phyloP scores from a whole-genome alignment of 2,888 invertebrate genomes.

The Coelinius sp. region DNA sequence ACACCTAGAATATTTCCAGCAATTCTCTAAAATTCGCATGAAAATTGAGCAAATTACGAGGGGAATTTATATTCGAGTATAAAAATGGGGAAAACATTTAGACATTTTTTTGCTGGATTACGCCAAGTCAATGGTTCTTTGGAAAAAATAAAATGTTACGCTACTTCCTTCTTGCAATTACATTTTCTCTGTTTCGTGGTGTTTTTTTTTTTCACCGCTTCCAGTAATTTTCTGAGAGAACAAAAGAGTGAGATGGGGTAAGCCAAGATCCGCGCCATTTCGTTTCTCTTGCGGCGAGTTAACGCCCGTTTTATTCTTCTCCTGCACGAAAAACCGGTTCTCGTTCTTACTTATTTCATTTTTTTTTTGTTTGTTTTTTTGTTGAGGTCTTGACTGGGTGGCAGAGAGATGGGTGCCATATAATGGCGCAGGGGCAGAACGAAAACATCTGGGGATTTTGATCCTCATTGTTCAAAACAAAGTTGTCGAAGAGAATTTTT shows the following conservation, averaged over 20 bases:
- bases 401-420: constrained; percentile 22
- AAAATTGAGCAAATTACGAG: constrained; percentile 28
- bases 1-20: background rate
- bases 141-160: background rate
- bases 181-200: constrained; percentile 23
- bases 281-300: constrained; percentile 38
- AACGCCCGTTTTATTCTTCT: constrained; percentile 42
- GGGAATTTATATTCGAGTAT: too few relatives aligned
- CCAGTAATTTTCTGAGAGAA: constrained; percentile 38
- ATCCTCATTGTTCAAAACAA: background rate
- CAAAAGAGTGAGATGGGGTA: constrained; percentile 18
- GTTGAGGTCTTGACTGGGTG: too few relatives aligned
- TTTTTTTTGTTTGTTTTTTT: background rate
- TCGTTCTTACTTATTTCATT: constrained; percentile 8
- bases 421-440: constrained; percentile 22
- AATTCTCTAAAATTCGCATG: constrained; percentile 12
- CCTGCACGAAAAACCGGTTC: constrained; percentile 37
- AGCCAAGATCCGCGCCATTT: constrained; percentile 40
- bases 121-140: constrained; percentile 20
- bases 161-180: constrained; percentile 31
- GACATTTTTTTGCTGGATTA: constrained; percentile 21
- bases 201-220: constrained; percentile 14
- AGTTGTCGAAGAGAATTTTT: background rate
- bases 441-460: background rate
- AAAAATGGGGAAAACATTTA: too few relatives aligned